Percentiles rank a stretch among this genome's conserved stretches.
Evolutionary conservation across 2,797 vertebrate species (phyloP).

Genomic region (Tapirus indicus): DNA sequence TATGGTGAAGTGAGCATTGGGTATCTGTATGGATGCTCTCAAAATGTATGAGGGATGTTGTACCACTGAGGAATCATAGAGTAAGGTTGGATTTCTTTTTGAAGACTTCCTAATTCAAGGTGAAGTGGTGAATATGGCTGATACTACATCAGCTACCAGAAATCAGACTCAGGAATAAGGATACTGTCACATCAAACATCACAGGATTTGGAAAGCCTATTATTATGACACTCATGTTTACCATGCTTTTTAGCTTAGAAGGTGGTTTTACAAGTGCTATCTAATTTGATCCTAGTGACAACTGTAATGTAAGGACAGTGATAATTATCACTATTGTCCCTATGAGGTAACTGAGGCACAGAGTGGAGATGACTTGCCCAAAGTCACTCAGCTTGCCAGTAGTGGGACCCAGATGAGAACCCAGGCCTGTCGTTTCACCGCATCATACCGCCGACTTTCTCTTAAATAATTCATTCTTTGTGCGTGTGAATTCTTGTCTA

Average conservation of each 20-base stretch:
- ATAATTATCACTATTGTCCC: not conserved
- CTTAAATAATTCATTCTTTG: not conserved
- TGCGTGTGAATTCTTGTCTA: not conserved
- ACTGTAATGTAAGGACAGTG: not conserved
- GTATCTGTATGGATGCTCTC: not conserved
- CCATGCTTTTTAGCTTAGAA: not conserved
- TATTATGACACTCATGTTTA: not conserved
- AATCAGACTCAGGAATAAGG: not conserved
- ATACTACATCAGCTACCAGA: not conserved
- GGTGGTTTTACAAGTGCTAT: not conserved
- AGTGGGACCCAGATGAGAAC: not conserved
- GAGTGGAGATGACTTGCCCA: not conserved
- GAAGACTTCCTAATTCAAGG: constrained; percentile 10
- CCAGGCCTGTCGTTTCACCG: not conserved
- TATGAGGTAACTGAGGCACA: not conserved
- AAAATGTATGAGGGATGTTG: not conserved
- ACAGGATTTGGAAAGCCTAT: constrained; percentile 34
- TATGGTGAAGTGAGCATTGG: not conserved
- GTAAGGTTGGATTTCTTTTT: constrained; percentile 3
- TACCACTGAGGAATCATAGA: not conserved
- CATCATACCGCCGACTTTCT: not conserved
- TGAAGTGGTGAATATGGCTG: not conserved
- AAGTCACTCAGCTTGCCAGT: not conserved
- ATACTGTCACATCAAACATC: not conserved
- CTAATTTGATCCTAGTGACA: not conserved